A percentile compares a stretch with the other conserved stretches of the same genome.
Evolutionary conservation across 2,113 vertebrate genomes (phyloP).

Genomic region (Rhabdomys dilectus): DNA sequence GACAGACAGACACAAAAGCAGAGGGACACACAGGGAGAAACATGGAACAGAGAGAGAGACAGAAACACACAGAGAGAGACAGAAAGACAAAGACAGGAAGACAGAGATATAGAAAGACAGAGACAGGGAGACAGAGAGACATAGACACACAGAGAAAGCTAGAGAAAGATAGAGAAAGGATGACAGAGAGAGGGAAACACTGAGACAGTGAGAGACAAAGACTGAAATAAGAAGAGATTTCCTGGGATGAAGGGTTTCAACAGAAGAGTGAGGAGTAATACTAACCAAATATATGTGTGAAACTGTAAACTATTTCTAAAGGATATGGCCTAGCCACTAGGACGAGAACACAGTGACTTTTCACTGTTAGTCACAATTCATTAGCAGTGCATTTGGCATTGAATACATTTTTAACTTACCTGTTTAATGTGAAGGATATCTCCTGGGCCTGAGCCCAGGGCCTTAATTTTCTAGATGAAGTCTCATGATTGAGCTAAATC

Average conservation of each 20-base stretch:
- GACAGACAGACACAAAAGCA: neutral
- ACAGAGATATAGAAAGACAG: too few species aligned
- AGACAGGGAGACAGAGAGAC: neutral
- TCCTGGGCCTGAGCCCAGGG: neutral
- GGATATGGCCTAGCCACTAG: slow-evolving; percentile 23
- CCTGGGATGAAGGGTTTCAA: neutral
- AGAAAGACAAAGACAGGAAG: neutral
- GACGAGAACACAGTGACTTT: neutral
- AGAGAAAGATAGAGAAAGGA: neutral
- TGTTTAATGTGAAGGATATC: neutral
- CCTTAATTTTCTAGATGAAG: neutral
- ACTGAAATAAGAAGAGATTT: neutral
- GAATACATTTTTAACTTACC: neutral
- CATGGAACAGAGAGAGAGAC: neutral
- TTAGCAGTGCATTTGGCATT: neutral
- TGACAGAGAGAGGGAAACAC: neutral
- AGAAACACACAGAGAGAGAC: neutral
- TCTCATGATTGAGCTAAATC: neutral
- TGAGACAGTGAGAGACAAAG: neutral
- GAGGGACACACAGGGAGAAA: neutral
- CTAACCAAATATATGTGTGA: neutral
- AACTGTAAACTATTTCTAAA: neutral
- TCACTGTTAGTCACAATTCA: neutral
- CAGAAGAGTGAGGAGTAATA: neutral
- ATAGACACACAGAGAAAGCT: neutral